A percentile compares a stretch with the other conserved stretches of the same genome.
These are phyloP conservation scores for Aselliscus stoliczkanus DNA, from an alignment of 2,797 vertebrate species.

Conservation along the genomic window DNA sequence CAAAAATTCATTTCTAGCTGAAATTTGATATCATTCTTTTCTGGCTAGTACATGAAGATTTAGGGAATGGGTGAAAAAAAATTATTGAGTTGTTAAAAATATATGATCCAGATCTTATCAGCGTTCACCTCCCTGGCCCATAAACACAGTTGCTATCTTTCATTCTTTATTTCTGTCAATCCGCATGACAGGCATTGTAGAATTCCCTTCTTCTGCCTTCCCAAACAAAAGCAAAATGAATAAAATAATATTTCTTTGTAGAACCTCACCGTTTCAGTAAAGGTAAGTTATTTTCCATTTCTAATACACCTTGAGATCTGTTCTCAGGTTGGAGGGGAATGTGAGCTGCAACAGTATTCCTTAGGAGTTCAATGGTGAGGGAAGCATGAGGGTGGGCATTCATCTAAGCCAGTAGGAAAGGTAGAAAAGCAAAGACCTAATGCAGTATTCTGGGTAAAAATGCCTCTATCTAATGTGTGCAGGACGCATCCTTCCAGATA, in stretches of 20 bases:
- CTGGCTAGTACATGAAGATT: conserved; percentile 46
- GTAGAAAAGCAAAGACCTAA: neutral
- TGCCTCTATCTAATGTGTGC: neutral
- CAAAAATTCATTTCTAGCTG: conserved; percentile 58
- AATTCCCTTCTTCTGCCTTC: conserved; percentile 34
- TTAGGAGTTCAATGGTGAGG: neutral
- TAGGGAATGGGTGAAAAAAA: conserved; percentile 57
- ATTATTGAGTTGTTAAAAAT: conserved; percentile 73
- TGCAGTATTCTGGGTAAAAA: neutral
- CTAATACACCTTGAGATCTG: neutral
- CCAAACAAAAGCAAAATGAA: conserved; percentile 55
- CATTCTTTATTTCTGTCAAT: conserved; percentile 68
- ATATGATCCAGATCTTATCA: conserved; percentile 63
- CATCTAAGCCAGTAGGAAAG: neutral
- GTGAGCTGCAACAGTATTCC: neutral
- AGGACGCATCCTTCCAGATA: neutral
- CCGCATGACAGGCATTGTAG: conserved; percentile 50
- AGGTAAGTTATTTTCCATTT: conserved; percentile 14
- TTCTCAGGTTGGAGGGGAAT: neutral
- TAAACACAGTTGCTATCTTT: conserved; percentile 62
- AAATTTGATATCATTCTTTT: conserved; percentile 59
- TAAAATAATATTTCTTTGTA: conserved; percentile 48
- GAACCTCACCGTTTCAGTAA: conserved; percentile 18
- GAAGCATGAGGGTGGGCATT: neutral
- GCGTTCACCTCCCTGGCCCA: conserved; percentile 56